phyloP scores from a whole-genome alignment of 2,888 invertebrate species.

The Leucophenga montana region DNA sequence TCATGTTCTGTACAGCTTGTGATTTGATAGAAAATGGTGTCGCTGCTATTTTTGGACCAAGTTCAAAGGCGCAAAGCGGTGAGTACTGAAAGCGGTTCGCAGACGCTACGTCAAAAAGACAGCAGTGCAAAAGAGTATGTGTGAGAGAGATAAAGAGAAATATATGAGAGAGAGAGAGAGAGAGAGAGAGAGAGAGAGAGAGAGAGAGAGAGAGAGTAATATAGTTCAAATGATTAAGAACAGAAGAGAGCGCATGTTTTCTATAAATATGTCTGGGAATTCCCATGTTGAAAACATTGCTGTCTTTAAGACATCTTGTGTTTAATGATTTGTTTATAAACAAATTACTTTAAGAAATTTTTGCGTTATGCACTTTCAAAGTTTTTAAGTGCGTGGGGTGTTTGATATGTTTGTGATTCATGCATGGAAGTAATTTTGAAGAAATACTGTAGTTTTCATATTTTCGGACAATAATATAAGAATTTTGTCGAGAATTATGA shows the following conservation, averaged over 20 bases:
- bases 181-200: neutral
- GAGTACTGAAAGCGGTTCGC: conserved; percentile 34
- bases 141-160: conserved; percentile 53
- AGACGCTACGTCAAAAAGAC: conserved; percentile 15
- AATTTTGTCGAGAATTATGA: too few relatives aligned
- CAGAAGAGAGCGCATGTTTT: neutral
- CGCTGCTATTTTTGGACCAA: conserved; percentile 83
- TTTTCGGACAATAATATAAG: neutral
- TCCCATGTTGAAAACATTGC: neutral
- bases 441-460: too few relatives aligned
- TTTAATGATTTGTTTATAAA: conserved; percentile 3
- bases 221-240: too few relatives aligned
- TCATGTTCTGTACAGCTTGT: conserved; percentile 80
- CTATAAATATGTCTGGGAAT: conserved; percentile 1
- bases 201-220: neutral
- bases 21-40: conserved; percentile 78
- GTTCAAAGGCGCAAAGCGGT: conserved; percentile 71
- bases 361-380: too few relatives aligned
- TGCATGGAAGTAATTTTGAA: too few relatives aligned
- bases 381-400: too few relatives aligned
- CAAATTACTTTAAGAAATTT: neutral
- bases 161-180: conserved; percentile 36
- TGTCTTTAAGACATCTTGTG: conserved; percentile 1
- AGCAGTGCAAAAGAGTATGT: neutral
- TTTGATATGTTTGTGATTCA: too few relatives aligned